These are phyloP conservation scores for Leucophenga maculata DNA, from an alignment of 2,888 invertebrate species.

Conservation along the genomic window DNA sequence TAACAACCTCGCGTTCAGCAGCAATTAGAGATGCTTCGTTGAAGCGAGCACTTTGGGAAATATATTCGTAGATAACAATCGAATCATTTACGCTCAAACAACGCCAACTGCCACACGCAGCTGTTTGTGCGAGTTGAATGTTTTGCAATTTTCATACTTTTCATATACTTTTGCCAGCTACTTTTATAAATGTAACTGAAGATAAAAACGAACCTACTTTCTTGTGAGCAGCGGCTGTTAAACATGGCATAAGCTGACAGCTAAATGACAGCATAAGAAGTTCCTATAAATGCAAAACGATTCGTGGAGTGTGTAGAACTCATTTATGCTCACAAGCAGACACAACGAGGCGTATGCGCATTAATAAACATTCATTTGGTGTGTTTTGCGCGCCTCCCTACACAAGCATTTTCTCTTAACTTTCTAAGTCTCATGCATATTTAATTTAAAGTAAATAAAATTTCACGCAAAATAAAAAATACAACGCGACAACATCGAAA, in stretches of 20 bases:
- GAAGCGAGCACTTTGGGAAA: too few relatives aligned
- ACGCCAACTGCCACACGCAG: too few relatives aligned
- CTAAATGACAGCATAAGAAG: constrained; percentile 47
- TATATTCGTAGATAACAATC: too few relatives aligned
- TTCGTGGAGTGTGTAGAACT: constrained; percentile 40
- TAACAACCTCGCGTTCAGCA: too few relatives aligned
- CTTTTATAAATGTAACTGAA: constrained; percentile 27
- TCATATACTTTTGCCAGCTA: not conserved
- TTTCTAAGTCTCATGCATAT: not conserved
- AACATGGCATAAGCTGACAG: constrained; percentile 56
- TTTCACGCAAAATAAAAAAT: not conserved
- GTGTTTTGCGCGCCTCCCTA: too few relatives aligned
- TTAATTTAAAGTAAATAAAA: not conserved
- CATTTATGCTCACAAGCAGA: constrained; percentile 20
- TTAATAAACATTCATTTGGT: constrained; percentile 22
- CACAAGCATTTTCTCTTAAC: not conserved
- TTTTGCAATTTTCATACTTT: too few relatives aligned
- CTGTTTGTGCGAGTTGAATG: too few relatives aligned
- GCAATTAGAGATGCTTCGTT: too few relatives aligned
- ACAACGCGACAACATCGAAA: constrained; percentile 7
- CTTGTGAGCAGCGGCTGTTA: constrained; percentile 5
- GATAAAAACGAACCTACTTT: constrained; percentile 35
- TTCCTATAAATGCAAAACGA: not conserved
- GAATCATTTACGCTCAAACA: too few relatives aligned
- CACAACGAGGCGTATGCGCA: constrained; percentile 38